phyloP scores from a whole-genome alignment of 2,797 vertebrate species.

The Bradypus variegatus region DNA sequence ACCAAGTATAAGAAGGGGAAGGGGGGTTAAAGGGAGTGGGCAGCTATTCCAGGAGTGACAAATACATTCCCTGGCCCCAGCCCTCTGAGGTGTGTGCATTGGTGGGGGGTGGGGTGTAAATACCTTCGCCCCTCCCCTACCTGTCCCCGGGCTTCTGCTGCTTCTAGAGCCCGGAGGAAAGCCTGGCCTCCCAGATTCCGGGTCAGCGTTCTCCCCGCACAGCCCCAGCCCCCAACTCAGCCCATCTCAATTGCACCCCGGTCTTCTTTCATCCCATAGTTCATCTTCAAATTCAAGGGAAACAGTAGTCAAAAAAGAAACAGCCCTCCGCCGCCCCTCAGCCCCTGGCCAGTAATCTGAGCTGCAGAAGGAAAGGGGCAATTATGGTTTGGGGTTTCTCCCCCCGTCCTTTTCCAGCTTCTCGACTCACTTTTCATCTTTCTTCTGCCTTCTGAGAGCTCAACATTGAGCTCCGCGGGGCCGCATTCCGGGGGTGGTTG shows the following conservation, averaged over 20 bases:
- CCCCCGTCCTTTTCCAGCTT: constrained; percentile 33
- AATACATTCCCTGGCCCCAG: neutral
- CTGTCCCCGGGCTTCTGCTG: neutral
- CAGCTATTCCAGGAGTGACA: neutral
- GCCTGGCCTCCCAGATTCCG: neutral
- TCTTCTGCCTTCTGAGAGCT: neutral
- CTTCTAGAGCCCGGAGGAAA: neutral
- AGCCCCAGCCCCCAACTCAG: neutral
- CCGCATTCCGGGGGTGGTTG: neutral
- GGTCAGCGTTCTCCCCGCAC: neutral
- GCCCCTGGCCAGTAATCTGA: constrained; percentile 28
- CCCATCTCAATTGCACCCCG: neutral
- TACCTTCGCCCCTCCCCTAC: neutral
- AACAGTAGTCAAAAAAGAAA: constrained; percentile 56
- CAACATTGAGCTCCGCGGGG: neutral
- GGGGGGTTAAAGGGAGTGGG: accelerated
- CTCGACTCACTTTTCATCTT: constrained; percentile 41
- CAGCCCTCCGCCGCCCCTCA: neutral
- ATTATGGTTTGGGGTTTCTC: constrained; percentile 52
- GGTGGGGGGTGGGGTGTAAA: neutral
- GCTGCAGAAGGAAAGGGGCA: constrained; percentile 35
- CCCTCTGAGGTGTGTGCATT: neutral
- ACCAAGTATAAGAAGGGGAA: neutral
- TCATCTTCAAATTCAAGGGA: constrained; percentile 37
- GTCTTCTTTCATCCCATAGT: neutral